Conservation (phyloP, 2,797 vertebrate species). For the Chloroceryle amazona region DNA sequence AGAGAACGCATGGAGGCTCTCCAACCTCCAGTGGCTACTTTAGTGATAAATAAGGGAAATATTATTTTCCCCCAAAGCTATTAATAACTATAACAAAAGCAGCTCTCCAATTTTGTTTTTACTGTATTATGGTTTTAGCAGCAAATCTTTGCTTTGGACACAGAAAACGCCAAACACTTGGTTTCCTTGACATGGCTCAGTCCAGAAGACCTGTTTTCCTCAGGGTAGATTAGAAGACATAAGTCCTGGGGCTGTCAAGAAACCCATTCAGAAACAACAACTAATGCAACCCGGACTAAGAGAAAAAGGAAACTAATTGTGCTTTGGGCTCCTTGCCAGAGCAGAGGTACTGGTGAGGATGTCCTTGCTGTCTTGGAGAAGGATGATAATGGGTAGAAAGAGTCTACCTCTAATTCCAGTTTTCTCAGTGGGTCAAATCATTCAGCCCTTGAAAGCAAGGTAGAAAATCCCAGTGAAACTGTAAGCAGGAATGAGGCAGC, state of each 20-base stretch:
- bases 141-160: not conserved
- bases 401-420: not conserved
- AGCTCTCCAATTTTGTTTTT: not conserved
- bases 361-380: not conserved
- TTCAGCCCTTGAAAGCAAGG: not conserved
- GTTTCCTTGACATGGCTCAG: not conserved
- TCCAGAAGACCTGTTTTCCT: not conserved
- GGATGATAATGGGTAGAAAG: not conserved
- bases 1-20: not conserved
- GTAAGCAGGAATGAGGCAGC: not conserved
- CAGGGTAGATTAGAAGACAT: not conserved
- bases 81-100: not conserved
- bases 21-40: not conserved
- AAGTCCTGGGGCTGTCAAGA: not conserved
- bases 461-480: not conserved
- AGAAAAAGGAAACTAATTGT: not conserved
- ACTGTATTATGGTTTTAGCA: not conserved
- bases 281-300: not conserved
- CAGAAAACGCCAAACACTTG: not conserved
- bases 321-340: not conserved
- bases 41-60: not conserved
- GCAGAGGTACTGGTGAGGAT: not conserved
- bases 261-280: not conserved
- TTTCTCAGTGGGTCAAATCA: not conserved
- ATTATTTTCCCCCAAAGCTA: not conserved